phyloP scores from a whole-genome alignment of 1,140 invertebrate genomes.

The Euwallacea similis region DNA sequence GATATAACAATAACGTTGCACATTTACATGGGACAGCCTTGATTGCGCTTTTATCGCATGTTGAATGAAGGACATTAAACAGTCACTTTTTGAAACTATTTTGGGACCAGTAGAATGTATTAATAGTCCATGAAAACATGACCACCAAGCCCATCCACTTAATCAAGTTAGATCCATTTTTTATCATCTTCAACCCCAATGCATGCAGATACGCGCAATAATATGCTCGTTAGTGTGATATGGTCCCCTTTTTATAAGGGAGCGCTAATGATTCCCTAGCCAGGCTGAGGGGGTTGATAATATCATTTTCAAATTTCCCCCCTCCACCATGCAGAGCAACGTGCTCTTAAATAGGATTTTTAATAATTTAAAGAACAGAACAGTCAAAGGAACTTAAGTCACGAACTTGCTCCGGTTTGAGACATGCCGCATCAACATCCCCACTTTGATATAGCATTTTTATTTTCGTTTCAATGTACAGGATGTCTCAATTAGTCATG shows the following conservation, averaged over 20 bases:
- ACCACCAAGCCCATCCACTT: background rate
- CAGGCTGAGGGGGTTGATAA: background rate
- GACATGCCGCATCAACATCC: background rate
- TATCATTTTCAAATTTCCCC: conserved; percentile 1
- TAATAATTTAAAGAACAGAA: background rate
- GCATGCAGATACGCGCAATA: conserved; percentile 2
- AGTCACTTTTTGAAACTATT: too few species aligned
- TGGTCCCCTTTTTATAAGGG: conserved; percentile 4
- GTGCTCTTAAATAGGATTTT: background rate
- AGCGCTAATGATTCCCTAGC: conserved; percentile 1
- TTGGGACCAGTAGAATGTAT: too few species aligned
- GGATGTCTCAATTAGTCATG: conserved; percentile 31
- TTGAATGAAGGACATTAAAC: too few species aligned
- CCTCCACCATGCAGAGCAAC: too few species aligned
- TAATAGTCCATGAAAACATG: too few species aligned
- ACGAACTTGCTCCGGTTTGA: background rate
- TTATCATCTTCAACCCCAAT: conserved; percentile 2
- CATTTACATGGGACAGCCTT: too few species aligned
- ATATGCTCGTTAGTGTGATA: background rate
- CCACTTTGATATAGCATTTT: conserved; percentile 6
- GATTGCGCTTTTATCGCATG: too few species aligned
- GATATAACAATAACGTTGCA: too few species aligned
- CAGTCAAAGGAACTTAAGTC: conserved; percentile 1
- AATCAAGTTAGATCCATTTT: background rate
- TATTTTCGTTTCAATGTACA: conserved; percentile 1